phyloP scores from a whole-genome alignment of 2,888 invertebrate genomes.

The Mythimna loreyi region DNA sequence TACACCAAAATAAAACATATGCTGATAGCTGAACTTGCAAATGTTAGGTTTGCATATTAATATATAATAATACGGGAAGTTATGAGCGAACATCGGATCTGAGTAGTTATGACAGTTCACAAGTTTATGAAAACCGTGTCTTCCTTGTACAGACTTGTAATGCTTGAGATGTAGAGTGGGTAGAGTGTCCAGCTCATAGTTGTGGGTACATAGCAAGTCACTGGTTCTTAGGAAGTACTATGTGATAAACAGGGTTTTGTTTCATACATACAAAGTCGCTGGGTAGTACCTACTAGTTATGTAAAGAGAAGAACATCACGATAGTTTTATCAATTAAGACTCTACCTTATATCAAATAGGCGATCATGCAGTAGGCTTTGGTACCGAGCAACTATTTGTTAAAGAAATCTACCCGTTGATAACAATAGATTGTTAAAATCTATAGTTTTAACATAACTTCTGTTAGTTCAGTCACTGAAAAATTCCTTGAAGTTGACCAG shows the following conservation, averaged over 20 bases:
- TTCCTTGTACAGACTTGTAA: slow-evolving; percentile 1
- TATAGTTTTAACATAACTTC: slow-evolving; percentile 34
- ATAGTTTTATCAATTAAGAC: slow-evolving; percentile 28
- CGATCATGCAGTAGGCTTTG: slow-evolving; percentile 66
- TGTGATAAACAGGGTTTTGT: slow-evolving; percentile 11
- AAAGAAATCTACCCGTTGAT: slow-evolving; percentile 46
- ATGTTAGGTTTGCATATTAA: slow-evolving; percentile 40
- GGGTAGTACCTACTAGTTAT: slow-evolving; percentile 33
- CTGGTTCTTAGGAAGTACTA: slow-evolving; percentile 10
- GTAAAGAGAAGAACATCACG: slow-evolving; percentile 13
- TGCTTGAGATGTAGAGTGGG: slow-evolving; percentile 33
- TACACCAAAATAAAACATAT: slow-evolving; percentile 90
- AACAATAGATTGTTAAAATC: slow-evolving; percentile 38
- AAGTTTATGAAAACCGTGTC: slow-evolving; percentile 8
- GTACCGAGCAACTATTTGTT: slow-evolving; percentile 59
- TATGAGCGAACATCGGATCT: slow-evolving; percentile 9
- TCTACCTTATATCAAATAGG: slow-evolving; percentile 56
- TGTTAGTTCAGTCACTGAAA: slow-evolving; percentile 58
- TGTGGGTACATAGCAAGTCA: slow-evolving; percentile 6
- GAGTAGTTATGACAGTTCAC: not conserved
- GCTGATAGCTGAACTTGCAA: slow-evolving; percentile 72
- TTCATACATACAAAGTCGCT: slow-evolving; percentile 14
- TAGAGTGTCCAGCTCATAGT: slow-evolving; percentile 5
- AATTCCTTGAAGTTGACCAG: slow-evolving; percentile 53
- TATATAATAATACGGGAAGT: slow-evolving; percentile 4